phyloP scores from a whole-genome alignment of 2,797 vertebrate species.

The Lagorchestes hirsutus region DNA sequence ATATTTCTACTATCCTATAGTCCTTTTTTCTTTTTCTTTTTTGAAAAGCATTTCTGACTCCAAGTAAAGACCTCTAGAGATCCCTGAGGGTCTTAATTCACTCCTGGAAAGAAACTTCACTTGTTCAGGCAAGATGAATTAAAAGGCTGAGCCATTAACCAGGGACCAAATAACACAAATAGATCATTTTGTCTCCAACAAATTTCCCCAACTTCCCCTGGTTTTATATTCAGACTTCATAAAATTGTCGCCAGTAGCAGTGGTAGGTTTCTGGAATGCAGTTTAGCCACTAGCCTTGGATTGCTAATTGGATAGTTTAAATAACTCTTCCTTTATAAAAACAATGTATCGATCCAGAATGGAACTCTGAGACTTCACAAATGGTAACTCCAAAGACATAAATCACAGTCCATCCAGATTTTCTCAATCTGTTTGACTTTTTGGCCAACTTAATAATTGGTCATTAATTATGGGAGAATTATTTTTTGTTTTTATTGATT shows the following conservation, averaged over 20 bases:
- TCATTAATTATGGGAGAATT: not conserved
- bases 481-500: too few species aligned
- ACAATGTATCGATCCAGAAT: not conserved
- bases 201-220: not conserved
- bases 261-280: not conserved
- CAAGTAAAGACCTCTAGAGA: not conserved
- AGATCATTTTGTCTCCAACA: not conserved
- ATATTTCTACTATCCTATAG: not conserved
- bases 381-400: not conserved
- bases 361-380: not conserved
- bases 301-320: not conserved
- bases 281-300: not conserved
- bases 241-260: not conserved
- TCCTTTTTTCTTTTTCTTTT: not conserved
- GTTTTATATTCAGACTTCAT: not conserved
- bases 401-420: not conserved
- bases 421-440: not conserved
- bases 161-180: not conserved
- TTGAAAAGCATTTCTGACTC: not conserved
- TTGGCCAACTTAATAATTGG: not conserved
- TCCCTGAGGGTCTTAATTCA: not conserved
- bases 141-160: not conserved
- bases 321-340: not conserved
- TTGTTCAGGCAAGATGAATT: not conserved
- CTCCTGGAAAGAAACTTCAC: not conserved